Conservation (phyloP, 2,888 invertebrate species). For the Clivina fossor region DNA sequence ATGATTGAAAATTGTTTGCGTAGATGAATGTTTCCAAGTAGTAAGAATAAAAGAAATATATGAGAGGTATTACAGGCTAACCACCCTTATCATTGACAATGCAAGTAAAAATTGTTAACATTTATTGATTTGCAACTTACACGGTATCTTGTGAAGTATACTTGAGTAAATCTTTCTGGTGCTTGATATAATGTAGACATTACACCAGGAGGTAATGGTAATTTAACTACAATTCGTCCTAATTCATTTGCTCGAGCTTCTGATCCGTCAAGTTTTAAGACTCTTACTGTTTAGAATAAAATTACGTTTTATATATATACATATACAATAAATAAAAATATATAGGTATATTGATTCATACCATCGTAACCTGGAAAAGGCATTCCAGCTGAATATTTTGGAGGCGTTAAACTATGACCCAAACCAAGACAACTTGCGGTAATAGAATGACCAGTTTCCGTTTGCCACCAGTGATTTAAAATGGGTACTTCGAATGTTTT, state of each 20-base stretch:
- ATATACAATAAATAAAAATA: conserved; percentile 15
- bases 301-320: conserved; percentile 1
- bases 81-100: too few relatives aligned
- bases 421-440: conserved; percentile 82
- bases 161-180: conserved; percentile 75
- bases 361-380: conserved; percentile 88
- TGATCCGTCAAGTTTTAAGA: conserved; percentile 68
- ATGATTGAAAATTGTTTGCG: too few relatives aligned
- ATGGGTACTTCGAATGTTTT: conserved; percentile 72
- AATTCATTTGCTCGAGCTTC: conserved; percentile 71
- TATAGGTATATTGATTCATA: conserved; percentile 52
- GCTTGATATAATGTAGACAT: conserved; percentile 81
- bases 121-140: conserved; percentile 69
- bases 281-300: conserved; percentile 57
- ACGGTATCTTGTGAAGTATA: conserved; percentile 80
- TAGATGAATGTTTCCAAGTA: too few relatives aligned
- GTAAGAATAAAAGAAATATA: too few relatives aligned
- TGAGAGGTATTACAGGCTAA: too few relatives aligned
- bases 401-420: conserved; percentile 69
- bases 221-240: conserved; percentile 79
- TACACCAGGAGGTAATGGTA: conserved; percentile 88
- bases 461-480: conserved; percentile 97
- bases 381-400: conserved; percentile 77
- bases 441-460: conserved; percentile 90
- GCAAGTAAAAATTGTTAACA: too few relatives aligned